A percentile compares a stretch with the other conserved stretches of the same genome.
Evolutionary conservation across 92 coral and sea anemone species (phyloP).

Genomic region (Porites divaricata): DNA sequence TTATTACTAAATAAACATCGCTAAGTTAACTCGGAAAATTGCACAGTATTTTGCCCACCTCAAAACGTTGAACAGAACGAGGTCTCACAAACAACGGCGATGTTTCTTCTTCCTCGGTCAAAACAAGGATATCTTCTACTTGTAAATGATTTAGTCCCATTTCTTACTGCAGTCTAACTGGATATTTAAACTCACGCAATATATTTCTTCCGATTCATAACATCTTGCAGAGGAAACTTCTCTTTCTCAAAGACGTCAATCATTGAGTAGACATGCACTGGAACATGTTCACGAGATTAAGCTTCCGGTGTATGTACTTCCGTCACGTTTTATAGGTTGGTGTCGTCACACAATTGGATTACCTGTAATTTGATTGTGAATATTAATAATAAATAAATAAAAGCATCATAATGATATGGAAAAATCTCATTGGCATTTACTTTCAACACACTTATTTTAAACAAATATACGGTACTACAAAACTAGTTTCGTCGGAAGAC

Average conservation of each 20-base stretch:
- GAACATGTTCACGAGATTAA: neutral
- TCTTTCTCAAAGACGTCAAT: neutral
- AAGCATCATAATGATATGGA: too few species aligned
- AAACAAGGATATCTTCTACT: constrained; percentile 28
- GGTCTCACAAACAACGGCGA: constrained; percentile 31
- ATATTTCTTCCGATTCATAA: neutral
- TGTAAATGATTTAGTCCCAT: neutral
- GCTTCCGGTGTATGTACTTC: constrained; percentile 10
- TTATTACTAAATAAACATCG: too few species aligned
- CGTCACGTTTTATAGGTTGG: neutral
- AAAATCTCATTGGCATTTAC: too few species aligned
- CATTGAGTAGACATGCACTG: neutral
- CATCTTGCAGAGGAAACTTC: neutral
- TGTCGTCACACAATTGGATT: neutral
- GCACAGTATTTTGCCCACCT: neutral
- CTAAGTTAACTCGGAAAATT: neutral
- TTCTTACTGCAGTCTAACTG: neutral
- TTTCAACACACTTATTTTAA: too few species aligned
- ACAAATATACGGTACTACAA: too few species aligned
- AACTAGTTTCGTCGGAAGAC: too few species aligned
- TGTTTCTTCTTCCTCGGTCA: constrained; percentile 33
- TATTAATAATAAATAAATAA: too few species aligned
- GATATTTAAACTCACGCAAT: neutral
- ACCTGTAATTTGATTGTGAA: neutral
- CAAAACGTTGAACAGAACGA: neutral